Conservation (phyloP, 2,113 vertebrate species). For the Pollimyrus isidori region DNA sequence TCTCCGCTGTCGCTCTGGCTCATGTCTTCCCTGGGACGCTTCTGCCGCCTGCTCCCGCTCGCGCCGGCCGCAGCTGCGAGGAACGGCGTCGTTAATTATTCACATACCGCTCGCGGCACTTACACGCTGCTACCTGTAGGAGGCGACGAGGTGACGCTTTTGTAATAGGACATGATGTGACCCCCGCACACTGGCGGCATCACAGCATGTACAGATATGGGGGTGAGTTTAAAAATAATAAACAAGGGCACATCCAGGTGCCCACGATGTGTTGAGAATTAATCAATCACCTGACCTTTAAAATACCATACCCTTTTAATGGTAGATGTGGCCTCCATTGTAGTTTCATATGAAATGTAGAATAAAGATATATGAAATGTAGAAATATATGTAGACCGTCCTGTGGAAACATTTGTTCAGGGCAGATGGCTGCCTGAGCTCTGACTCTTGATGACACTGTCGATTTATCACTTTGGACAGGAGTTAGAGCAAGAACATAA, state of each 20-base stretch:
- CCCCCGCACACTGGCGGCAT: background rate
- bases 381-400: background rate
- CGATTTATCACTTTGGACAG: background rate
- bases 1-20: conserved; percentile 24
- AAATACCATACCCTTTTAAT: background rate
- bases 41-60: conserved; percentile 39
- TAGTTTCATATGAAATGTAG: background rate
- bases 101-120: background rate
- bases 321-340: background rate
- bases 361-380: too few relatives aligned
- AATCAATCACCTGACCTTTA: background rate
- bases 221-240: background rate
- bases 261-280: background rate
- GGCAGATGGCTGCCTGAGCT: background rate
- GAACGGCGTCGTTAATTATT: conserved; percentile 8
- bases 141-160: background rate
- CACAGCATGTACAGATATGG: background rate
- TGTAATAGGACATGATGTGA: background rate
- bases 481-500: background rate
- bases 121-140: background rate
- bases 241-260: background rate
- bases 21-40: conserved; percentile 43
- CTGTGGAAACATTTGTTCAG: background rate
- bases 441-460: background rate
- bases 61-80: conserved; percentile 55